These are phyloP conservation scores for Ditylenchus dipsaci DNA, from an alignment of 1,140 invertebrate species.

Conservation along the genomic window DNA sequence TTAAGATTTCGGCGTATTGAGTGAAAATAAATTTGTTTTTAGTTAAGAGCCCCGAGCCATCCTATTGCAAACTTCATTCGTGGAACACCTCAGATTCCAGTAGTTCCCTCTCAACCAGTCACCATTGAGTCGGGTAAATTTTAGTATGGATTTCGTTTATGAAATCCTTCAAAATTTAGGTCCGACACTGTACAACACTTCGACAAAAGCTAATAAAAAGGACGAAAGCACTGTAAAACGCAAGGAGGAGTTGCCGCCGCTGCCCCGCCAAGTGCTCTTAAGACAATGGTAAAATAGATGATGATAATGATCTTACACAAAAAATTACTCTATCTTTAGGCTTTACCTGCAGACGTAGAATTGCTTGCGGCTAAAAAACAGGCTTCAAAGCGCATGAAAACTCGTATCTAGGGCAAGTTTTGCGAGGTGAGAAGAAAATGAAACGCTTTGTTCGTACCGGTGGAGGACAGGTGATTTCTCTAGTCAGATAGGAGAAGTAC, in stretches of 20 bases:
- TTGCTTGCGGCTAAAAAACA: conserved; percentile 43
- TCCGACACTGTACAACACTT: conserved; percentile 35
- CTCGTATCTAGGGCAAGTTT: conserved; percentile 49
- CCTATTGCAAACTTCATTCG: conserved; percentile 18
- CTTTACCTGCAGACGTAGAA: conserved; percentile 51
- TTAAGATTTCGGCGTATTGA: conserved; percentile 5
- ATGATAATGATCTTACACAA: neutral
- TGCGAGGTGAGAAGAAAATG: conserved; percentile 57
- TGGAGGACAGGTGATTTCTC: conserved; percentile 41
- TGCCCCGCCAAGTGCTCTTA: conserved; percentile 6
- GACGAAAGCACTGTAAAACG: conserved; percentile 5
- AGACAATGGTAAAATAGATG: neutral
- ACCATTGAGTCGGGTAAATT: conserved; percentile 21
- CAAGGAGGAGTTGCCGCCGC: neutral
- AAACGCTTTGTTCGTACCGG: conserved; percentile 53
- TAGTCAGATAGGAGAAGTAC: no score
- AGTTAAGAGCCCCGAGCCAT: conserved; percentile 16
- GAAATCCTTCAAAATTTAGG: neutral
- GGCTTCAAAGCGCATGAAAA: conserved; percentile 44
- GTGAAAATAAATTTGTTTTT: conserved; percentile 16
- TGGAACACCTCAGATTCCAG: neutral
- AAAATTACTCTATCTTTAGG: conserved; percentile 30
- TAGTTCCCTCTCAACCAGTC: conserved; percentile 17
- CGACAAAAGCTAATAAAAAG: neutral
- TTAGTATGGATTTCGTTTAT: no score